Percentiles rank a stretch among this genome's conserved stretches.
Evolutionary conservation across 53 echinoderm and acorn worm species (phyloP).

Genomic region (Arbacia lixula): DNA sequence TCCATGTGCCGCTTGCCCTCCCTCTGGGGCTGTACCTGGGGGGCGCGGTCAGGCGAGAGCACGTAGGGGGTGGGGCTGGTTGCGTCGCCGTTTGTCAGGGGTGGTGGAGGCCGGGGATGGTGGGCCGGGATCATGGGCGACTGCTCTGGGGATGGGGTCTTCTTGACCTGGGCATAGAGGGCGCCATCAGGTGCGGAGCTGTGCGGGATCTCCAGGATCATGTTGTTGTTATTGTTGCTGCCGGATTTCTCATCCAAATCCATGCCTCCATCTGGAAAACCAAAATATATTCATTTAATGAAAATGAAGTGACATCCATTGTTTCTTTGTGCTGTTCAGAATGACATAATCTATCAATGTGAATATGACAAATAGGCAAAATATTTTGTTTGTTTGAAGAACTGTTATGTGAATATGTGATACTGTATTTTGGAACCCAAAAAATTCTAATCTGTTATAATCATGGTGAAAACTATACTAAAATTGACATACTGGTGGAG

Average conservation of each 20-base stretch:
- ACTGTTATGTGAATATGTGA: too few species aligned
- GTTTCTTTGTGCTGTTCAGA: too few species aligned
- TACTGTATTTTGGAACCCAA: too few species aligned
- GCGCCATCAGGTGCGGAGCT: slow-evolving; percentile 92
- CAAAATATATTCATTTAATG: too few species aligned
- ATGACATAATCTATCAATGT: too few species aligned
- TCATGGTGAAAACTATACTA: too few species aligned
- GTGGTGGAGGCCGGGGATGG: neutral
- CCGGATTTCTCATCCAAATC: slow-evolving; percentile 65
- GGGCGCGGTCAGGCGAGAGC: slow-evolving; percentile 31
- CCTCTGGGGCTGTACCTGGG: slow-evolving; percentile 9
- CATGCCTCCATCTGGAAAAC: slow-evolving; percentile 57
- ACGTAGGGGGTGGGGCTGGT: slow-evolving; percentile 54
- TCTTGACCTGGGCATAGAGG: slow-evolving; percentile 96
- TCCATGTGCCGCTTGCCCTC: slow-evolving; percentile 67
- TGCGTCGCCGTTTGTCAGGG: slow-evolving; percentile 49
- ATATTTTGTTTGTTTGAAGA: too few species aligned
- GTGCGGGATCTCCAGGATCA: slow-evolving; percentile 74
- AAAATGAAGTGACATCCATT: too few species aligned
- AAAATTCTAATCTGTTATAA: too few species aligned
- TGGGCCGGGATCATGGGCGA: slow-evolving; percentile 50
- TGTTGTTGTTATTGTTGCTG: slow-evolving; percentile 69
- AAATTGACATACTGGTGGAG: too few species aligned
- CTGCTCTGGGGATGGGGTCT: slow-evolving; percentile 76
- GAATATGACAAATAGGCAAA: too few species aligned